Base-by-base conservation (phyloP, 2,888 invertebrate species). In the Vesta saturnalis region DNA sequence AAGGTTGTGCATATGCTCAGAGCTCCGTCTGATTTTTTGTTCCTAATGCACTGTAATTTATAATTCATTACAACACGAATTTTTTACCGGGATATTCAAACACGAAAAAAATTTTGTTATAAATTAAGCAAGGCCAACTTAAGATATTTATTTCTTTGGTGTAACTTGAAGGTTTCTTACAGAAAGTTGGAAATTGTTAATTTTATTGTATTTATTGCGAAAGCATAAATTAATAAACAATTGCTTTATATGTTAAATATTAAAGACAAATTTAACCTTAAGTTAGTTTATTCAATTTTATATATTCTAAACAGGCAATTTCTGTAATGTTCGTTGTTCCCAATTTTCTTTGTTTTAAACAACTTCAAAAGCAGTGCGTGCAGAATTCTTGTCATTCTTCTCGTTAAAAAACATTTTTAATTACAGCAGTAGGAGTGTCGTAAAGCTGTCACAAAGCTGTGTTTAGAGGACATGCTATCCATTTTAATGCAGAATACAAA, bases 351-450 rank as follows among this genome's bases (percentile, higher is more conserved):
- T 69, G 64, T 69, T 65, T 69, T 65, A 62, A 65, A 69, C 64
- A 69, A 65, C 69, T 65, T 69, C 69, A 69, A 69, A 69, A 69
- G 69, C 69, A 65, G 69, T 69, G 69, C 69, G 69, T 69, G 69
- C 69, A 57, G 64, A 65, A 69, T 69, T 69, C 69, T 69, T 69
- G 69, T 65, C 69, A 65, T 69, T 69, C 65, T 64, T 69, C 69
- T 69, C 69, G 65, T 69, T 69, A 65, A 69, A 62, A 69, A 65
- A 64, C 69, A 69, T 69, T 69, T 69, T 69, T 69, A 69, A 69
- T 69, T 69, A 69, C 69, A 61, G 69, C 64, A 65, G 69, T 69
- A 69, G 69, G 69, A 69, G 65, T 69, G 65, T 65, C 69, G 69
- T 69, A 69, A 69, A 69, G 65, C 69, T 69, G 69, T 69, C 69